Base-by-base conservation (phyloP, 1,140 invertebrate species). In the Drosophila persimilis region DNA sequence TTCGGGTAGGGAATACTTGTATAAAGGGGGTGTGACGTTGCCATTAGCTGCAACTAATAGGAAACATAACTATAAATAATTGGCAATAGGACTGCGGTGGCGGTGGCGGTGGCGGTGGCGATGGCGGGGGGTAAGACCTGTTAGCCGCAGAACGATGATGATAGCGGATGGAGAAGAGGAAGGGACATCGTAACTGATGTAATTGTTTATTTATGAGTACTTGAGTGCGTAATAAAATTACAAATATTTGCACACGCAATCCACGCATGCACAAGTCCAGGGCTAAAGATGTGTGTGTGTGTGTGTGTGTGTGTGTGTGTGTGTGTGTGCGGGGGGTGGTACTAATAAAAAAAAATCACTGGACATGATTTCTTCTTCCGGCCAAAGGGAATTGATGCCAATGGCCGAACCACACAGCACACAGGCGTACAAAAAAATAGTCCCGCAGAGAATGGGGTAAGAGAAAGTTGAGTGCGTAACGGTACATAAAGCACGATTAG, bases 401-500 rank as follows among this genome's bases (percentile, higher is more conserved):
- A 11, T 35, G 31, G 31, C 31, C 31, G 3, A 31, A 3, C 29
- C 31, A 31, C 29, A 31, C 29, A 31, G 53, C 50, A 22, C 45
- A 45, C 39, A 56, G 48, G 56, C 59, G 56, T 5, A 41, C 22
- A 64, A 22, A 15, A 59, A 47, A 46, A 71, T 48, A 47, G 43
- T 60, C 22, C 51, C 63, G 50, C 66, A 69, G 51, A 67, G 65
- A 48, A 39, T 39, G 35, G 65, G 64, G 60, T 70, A 72, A 71
- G 73, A 58, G 72, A 64, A 77, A 64, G 51, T 83, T 84, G 78
- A 83, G 74, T 85, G 77, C 80, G 89, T 86, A 85, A 89, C 81
- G 89, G 56, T 77, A 88, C 89, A 90, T 90, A 90, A 90, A 90
- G 76, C 85, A 90, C 86, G 76, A 90, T 90, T 90, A 90, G 63